Percentiles rank a stretch among this genome's conserved stretches.
These are phyloP conservation scores for Nothura maculosa DNA, from an alignment of 2,797 vertebrate genomes.

Conservation along the genomic window DNA sequence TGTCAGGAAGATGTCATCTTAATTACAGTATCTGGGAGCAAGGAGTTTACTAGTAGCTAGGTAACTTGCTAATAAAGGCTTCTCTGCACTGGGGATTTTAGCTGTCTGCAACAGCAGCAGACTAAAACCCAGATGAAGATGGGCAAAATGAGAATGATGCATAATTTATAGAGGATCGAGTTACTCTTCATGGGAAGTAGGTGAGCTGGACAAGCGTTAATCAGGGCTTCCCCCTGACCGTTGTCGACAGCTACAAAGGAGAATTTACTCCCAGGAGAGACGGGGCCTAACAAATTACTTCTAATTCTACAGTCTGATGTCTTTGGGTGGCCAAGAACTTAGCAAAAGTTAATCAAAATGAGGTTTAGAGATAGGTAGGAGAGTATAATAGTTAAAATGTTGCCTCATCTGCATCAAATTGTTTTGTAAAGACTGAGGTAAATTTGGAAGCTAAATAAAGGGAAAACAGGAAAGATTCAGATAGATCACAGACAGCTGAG, in stretches of 20 bases:
- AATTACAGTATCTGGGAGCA: constrained; percentile 22
- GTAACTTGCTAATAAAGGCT: background rate
- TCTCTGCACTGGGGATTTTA: background rate
- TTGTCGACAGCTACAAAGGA: background rate
- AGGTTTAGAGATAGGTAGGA: background rate
- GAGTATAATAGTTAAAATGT: background rate
- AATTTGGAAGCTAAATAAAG: background rate
- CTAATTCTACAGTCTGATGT: background rate
- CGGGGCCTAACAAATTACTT: background rate
- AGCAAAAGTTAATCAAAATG: background rate
- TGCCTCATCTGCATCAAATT: background rate
- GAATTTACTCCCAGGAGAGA: background rate
- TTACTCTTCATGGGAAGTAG: background rate
- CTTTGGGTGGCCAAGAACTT: background rate
- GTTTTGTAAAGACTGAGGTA: background rate
- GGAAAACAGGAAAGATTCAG: background rate
- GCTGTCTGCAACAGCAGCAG: background rate
- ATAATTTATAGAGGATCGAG: constrained; percentile 42
- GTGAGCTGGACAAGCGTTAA: constrained; percentile 41
- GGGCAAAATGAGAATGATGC: constrained; percentile 18
- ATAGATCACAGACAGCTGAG: background rate
- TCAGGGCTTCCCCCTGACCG: background rate
- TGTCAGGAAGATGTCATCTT: background rate
- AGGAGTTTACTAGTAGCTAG: background rate
- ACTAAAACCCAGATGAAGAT: background rate